Evolutionary conservation across 2,888 invertebrate genomes (phyloP).

Genomic region (Bugulina stolonifera): DNA sequence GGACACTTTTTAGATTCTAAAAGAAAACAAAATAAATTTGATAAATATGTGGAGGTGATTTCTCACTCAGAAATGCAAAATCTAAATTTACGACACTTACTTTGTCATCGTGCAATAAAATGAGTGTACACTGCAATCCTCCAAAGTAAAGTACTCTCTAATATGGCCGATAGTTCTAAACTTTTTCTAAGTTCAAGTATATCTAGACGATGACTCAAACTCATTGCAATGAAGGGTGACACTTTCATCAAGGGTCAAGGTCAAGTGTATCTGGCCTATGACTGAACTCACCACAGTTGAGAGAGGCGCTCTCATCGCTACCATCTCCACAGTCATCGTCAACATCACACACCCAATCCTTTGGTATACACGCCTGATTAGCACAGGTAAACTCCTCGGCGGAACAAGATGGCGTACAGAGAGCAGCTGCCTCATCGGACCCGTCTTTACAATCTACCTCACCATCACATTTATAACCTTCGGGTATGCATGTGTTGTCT

Average conservation of each 20-base stretch:
- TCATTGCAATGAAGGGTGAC: no score
- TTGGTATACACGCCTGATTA: constrained; percentile 29
- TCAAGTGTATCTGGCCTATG: neutral
- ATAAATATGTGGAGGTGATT: no score
- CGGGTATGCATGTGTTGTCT: constrained; percentile 28
- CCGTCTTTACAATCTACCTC: constrained; percentile 30
- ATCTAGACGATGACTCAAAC: no score
- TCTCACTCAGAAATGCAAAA: no score
- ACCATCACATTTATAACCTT: constrained; percentile 30
- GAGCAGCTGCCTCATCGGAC: constrained; percentile 29
- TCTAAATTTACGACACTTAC: no score
- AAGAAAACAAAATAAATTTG: no score
- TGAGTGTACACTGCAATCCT: no score
- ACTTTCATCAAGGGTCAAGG: no score
- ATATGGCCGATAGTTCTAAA: no score
- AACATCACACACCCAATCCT: constrained; percentile 30
- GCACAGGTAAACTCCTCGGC: constrained; percentile 29
- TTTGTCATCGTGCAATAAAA: no score
- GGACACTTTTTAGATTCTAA: constrained; percentile 26
- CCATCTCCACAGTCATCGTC: constrained; percentile 31
- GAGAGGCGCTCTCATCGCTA: neutral
- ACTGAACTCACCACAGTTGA: neutral
- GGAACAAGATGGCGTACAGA: constrained; percentile 25
- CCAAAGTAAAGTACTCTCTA: no score
- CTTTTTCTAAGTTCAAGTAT: no score